phyloP scores from a whole-genome alignment of 1,140 invertebrate genomes.

The Drosophila ambigua region DNA sequence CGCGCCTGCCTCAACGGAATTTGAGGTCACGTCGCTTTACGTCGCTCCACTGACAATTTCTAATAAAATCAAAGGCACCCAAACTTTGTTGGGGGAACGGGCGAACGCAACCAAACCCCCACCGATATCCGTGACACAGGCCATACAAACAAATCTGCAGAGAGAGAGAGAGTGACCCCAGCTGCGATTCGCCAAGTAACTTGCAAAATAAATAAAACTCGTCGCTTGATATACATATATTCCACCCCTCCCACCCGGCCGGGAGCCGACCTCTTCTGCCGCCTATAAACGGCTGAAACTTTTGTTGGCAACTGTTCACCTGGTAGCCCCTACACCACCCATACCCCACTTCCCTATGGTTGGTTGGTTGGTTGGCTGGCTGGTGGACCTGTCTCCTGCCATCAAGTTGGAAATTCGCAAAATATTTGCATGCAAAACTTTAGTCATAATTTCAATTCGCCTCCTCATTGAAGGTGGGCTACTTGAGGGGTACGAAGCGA shows the following conservation, averaged over 20 bases:
- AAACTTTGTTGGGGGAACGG: constrained; percentile 28
- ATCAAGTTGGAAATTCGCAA: constrained; percentile 69
- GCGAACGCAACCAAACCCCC: constrained; percentile 21
- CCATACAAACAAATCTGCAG: constrained; percentile 51
- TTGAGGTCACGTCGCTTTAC: constrained; percentile 54
- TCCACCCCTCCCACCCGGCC: background rate
- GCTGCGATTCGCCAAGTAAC: constrained; percentile 49
- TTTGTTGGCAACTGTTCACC: constrained; percentile 60
- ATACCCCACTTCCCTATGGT: too few relatives aligned
- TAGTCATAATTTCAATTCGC: constrained; percentile 72
- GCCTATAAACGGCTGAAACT: constrained; percentile 47
- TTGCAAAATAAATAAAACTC: constrained; percentile 72
- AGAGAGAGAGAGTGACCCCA: constrained; percentile 39
- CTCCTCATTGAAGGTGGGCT: constrained; percentile 8
- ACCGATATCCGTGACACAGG: constrained; percentile 63
- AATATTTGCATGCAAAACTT: constrained; percentile 81
- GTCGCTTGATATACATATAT: constrained; percentile 53
- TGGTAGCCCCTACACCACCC: constrained; percentile 11
- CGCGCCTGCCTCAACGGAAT: constrained; percentile 14
- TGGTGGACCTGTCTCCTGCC: constrained; percentile 33
- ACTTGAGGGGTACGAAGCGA: background rate
- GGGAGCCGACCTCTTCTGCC: background rate
- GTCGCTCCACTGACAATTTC: constrained; percentile 65
- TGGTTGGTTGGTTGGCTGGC: constrained; percentile 14
- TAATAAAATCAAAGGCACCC: constrained; percentile 79